Conservation (phyloP, 2,888 invertebrate species). For the Eueremaeus valkanovi region DNA sequence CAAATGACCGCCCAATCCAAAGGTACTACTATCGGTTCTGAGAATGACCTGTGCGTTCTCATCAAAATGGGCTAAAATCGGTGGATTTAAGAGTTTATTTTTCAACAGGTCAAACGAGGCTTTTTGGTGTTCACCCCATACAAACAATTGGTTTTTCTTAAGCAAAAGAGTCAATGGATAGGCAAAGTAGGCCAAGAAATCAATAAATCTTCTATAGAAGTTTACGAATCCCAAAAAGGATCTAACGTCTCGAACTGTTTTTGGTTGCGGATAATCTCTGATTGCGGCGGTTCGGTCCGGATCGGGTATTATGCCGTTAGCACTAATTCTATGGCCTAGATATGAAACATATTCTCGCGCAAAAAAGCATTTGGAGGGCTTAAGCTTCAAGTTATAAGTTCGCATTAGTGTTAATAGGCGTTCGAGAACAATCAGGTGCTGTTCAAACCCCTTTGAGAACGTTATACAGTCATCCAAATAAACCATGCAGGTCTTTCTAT, state of each 20-base stretch:
- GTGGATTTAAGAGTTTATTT: not conserved
- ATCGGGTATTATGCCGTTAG: not conserved
- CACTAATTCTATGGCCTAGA: not conserved
- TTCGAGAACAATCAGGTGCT: too few species aligned
- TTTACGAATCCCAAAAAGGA: not conserved
- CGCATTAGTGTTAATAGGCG: too few species aligned
- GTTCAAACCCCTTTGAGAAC: too few species aligned
- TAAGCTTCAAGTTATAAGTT: not conserved
- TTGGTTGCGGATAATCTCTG: not conserved
- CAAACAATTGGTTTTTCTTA: not conserved
- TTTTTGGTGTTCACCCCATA: not conserved
- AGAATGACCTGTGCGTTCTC: not conserved
- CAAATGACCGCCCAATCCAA: constrained; percentile 7
- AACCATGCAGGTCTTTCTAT: too few species aligned
- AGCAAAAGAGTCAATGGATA: not conserved
- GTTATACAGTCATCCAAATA: too few species aligned
- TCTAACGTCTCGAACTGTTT: not conserved
- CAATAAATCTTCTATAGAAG: constrained; percentile 6
- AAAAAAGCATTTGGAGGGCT: constrained; percentile 11
- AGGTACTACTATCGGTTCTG: not conserved
- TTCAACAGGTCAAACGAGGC: not conserved
- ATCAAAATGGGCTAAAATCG: not conserved
- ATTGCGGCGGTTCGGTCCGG: not conserved
- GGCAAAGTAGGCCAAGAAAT: not conserved
- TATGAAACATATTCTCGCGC: not conserved